A percentile compares a stretch with the other conserved stretches of the same genome.
phyloP scores from a whole-genome alignment of 2,113 vertebrate genomes.

The Plectropomus leopardus region DNA sequence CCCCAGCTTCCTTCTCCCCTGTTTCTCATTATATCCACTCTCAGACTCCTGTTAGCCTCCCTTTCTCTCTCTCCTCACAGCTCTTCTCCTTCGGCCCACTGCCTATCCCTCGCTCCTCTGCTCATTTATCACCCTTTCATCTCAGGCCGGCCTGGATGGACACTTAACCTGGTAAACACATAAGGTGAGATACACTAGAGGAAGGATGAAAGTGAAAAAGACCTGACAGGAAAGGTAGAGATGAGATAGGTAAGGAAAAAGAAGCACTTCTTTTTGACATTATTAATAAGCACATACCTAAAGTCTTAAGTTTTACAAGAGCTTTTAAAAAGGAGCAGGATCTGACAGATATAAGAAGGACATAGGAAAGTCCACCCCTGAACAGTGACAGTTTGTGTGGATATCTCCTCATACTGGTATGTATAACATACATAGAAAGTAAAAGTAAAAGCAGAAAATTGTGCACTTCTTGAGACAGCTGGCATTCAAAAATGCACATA shows the following conservation, averaged over 20 bases:
- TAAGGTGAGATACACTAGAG: constrained; percentile 22
- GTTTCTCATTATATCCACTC: constrained; percentile 66
- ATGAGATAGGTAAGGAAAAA: background rate
- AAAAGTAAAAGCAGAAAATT: too few relatives aligned
- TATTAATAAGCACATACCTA: constrained; percentile 19
- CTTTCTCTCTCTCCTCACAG: constrained; percentile 39
- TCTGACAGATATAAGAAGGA: too few relatives aligned
- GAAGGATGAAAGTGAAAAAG: constrained; percentile 12
- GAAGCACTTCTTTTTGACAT: constrained; percentile 16
- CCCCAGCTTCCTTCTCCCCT: constrained; percentile 29
- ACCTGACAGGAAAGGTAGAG: constrained; percentile 3
- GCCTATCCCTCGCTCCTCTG: constrained; percentile 33
- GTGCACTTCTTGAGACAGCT: too few relatives aligned
- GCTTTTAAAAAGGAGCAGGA: background rate
- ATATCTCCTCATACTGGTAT: too few relatives aligned
- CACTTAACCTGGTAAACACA: constrained; percentile 50
- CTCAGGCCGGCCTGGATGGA: constrained; percentile 26
- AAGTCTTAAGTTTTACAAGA: background rate
- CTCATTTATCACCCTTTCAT: constrained; percentile 57
- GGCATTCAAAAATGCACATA: too few relatives aligned
- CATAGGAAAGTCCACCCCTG: too few relatives aligned
- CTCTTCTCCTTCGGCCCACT: constrained; percentile 23
- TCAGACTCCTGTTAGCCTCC: constrained; percentile 38
- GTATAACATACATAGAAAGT: too few relatives aligned
- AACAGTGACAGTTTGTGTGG: too few relatives aligned